Conservation (phyloP, 2,113 vertebrate genomes). For the Ploceus nigricollis region DNA sequence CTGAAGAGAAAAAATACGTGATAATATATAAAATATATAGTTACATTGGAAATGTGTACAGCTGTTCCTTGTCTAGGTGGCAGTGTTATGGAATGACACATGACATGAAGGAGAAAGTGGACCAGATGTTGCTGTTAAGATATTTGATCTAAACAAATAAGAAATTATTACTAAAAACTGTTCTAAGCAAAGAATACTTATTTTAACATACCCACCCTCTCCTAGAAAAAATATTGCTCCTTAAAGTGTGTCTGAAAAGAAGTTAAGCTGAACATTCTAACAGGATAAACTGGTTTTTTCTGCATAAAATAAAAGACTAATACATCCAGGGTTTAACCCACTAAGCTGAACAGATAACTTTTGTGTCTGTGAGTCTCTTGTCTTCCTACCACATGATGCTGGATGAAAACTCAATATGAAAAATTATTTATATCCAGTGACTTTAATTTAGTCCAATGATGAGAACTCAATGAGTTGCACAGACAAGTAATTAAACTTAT, state of each 20-base stretch:
- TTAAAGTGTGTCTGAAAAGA: neutral
- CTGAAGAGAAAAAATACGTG: neutral
- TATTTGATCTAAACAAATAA: neutral
- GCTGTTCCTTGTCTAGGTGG: neutral
- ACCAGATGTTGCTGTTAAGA: neutral
- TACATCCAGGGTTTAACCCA: neutral
- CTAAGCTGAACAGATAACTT: neutral
- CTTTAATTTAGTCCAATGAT: neutral
- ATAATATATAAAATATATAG: neutral
- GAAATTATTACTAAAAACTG: neutral
- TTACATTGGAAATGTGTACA: neutral
- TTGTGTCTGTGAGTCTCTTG: neutral
- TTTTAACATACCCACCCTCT: neutral
- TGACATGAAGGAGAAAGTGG: neutral
- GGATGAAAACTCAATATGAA: neutral
- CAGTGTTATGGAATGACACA: neutral
- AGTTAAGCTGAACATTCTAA: neutral
- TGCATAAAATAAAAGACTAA: neutral
- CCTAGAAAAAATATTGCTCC: neutral
- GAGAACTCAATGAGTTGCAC: neutral
- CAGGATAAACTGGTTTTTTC: neutral
- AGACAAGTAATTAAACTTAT: slow-evolving; percentile 42
- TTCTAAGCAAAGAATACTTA: neutral
- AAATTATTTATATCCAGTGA: neutral
- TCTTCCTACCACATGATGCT: neutral